Evolutionary conservation across 2,888 invertebrate species (phyloP), one percentile per base, ranked within the genome.

Genomic region (Polyommatus icarus): DNA sequence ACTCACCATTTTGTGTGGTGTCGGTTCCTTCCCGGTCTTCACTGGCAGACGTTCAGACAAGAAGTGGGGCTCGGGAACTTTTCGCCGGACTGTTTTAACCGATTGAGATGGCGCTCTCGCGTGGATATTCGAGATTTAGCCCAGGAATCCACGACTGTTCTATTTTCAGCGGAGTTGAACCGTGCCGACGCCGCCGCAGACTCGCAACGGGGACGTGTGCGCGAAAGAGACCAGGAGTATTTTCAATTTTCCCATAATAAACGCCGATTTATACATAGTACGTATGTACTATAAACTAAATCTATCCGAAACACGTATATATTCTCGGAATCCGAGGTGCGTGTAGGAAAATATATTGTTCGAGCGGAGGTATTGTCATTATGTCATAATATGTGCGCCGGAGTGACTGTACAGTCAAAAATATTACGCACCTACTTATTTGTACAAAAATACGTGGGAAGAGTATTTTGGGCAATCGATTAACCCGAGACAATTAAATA

Each of bases 21-120:
- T 94, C 94, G 93, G 93, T 93, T 94, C 94, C 93, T 93, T 94
- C 94, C 94, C 93, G 95, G 94, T 95, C 96, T 95, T 95, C 95
- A 95, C 96, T 95, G 96, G 95, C 95, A 95, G 96, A 95, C 95
- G 95, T 93, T 95, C 95, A 94, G 95, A 96, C 96, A 96, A 96
- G 96, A 96, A 96, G 96, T 96, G 96, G 96, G 95, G 95, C 95
- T 95, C 94, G 91, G 94, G 94, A 94, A 94, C 94, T 94, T 95
- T 95, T 95, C 93, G 95, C 94, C 92, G 94, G 93, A 95, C 95
- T 95, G 95, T 96, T 96, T 96, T 96, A 96, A 96, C 96, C 94
- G 95, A 89, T 94, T 95, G 93, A 96, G 96, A 96, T 96, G 96
- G 96, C 96, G 96, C 96, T 94, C 92, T 87, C 88, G 91, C 93